These are phyloP conservation scores for Camelus dromedarius DNA, from an alignment of 2,113 vertebrate genomes.

Conservation along the genomic window DNA sequence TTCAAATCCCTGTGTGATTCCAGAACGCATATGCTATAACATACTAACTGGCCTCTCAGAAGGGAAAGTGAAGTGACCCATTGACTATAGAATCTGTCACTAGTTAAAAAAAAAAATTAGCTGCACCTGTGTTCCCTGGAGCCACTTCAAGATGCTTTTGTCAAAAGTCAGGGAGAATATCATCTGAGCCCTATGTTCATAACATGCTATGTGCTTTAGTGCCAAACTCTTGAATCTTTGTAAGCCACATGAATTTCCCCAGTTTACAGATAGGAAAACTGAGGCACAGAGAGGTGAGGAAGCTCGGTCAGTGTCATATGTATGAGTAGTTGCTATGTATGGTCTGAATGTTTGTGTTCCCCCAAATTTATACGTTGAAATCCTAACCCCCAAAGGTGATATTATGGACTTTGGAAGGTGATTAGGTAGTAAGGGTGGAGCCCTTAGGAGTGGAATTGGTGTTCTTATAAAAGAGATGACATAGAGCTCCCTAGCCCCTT, in stretches of 20 bases:
- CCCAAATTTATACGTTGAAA: not conserved
- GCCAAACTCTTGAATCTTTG: not conserved
- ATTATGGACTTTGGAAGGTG: not conserved
- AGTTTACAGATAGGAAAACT: not conserved
- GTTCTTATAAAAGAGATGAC: not conserved
- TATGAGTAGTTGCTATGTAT: not conserved
- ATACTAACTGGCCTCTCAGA: not conserved
- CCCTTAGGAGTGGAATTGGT: not conserved
- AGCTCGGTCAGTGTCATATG: not conserved
- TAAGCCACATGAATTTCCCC: not conserved
- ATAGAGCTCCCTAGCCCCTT: not conserved
- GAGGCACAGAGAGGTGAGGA: not conserved
- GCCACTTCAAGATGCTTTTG: not conserved
- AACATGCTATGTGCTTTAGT: not conserved
- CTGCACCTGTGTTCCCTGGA: not conserved
- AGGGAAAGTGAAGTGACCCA: not conserved
- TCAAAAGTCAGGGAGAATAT: not conserved
- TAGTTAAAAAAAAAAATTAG: not conserved
- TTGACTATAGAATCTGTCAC: not conserved
- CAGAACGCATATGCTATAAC: not conserved
- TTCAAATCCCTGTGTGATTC: not conserved
- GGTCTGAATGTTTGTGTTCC: not conserved
- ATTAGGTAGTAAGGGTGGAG: not conserved
- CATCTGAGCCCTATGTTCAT: not conserved
- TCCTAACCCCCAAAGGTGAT: not conserved